phyloP scores from a whole-genome alignment of 2,797 vertebrate genomes.

The Cercopithecus neglectus region DNA sequence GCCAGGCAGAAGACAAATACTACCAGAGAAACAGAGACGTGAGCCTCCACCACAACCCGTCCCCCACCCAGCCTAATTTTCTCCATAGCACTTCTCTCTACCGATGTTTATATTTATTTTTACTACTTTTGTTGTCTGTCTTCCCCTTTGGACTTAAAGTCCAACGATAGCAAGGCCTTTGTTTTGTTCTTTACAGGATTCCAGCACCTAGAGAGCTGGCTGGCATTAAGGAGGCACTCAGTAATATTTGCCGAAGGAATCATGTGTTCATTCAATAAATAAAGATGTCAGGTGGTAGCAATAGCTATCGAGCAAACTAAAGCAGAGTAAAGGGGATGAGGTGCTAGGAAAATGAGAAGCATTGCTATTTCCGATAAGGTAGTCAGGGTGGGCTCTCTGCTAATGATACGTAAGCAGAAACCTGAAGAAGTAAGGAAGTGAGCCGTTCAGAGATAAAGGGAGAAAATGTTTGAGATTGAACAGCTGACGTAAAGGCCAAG shows the following conservation, averaged over 20 bases:
- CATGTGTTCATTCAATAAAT: background rate
- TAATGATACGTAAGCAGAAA: background rate
- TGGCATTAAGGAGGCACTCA: background rate
- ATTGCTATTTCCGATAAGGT: background rate
- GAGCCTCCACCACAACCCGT: background rate
- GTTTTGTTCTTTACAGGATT: slow-evolving; percentile 20
- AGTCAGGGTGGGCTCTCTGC: background rate
- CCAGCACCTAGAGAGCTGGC: background rate
- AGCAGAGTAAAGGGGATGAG: background rate
- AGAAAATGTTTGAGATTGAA: background rate
- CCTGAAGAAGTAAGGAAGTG: background rate
- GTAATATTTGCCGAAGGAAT: background rate
- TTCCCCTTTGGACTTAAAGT: background rate
- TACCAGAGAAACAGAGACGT: background rate
- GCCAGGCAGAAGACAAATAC: background rate
- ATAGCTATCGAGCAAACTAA: background rate
- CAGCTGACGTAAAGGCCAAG: background rate
- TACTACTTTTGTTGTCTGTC: background rate
- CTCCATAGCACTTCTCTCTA: background rate
- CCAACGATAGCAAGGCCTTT: background rate
- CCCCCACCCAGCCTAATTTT: background rate
- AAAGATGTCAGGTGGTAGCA: background rate
- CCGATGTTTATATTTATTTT: background rate
- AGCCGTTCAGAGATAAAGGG: background rate
- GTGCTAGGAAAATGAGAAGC: background rate